Conservation (phyloP, 2,888 invertebrate genomes). For the Pammene aurita region DNA sequence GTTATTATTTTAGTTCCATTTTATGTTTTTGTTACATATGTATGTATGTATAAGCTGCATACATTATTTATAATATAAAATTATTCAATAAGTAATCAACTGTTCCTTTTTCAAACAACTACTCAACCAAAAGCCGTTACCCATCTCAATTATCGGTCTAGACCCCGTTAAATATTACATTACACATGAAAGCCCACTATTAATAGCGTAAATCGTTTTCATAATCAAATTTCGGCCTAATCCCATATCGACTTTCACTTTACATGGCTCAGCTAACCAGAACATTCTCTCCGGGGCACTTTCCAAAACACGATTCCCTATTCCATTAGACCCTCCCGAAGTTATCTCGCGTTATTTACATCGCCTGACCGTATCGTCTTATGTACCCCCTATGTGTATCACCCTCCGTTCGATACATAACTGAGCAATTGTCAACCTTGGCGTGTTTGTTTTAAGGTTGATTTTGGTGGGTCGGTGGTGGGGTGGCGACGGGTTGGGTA, state of each 20-base stretch:
- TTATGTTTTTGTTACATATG: too few relatives aligned
- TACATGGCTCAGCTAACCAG: slow-evolving; percentile 69
- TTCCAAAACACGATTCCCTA: slow-evolving; percentile 80
- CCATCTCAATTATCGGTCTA: slow-evolving; percentile 17
- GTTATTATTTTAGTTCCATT: too few relatives aligned
- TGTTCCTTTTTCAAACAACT: not conserved
- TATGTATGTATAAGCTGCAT: too few relatives aligned
- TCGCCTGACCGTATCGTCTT: slow-evolving; percentile 82
- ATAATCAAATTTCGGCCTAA: slow-evolving; percentile 76
- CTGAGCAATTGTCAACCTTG: slow-evolving; percentile 68
- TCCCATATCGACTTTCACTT: slow-evolving; percentile 79
- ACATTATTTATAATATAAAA: too few relatives aligned
- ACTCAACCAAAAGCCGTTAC: not conserved
- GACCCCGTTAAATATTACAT: slow-evolving; percentile 33
- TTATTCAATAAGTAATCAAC: too few relatives aligned
- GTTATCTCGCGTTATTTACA: slow-evolving; percentile 83
- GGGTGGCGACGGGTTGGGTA: slow-evolving; percentile 61
- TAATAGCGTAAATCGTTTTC: slow-evolving; percentile 53
- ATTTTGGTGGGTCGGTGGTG: slow-evolving; percentile 52
- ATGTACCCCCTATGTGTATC: slow-evolving; percentile 76
- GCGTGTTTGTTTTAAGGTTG: slow-evolving; percentile 62
- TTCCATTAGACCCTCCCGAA: slow-evolving; percentile 82
- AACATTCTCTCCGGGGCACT: slow-evolving; percentile 79
- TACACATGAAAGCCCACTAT: slow-evolving; percentile 49
- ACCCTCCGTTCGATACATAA: slow-evolving; percentile 62